Conservation (phyloP, 2,113 vertebrate species). For the Anarrhichthys ocellatus region DNA sequence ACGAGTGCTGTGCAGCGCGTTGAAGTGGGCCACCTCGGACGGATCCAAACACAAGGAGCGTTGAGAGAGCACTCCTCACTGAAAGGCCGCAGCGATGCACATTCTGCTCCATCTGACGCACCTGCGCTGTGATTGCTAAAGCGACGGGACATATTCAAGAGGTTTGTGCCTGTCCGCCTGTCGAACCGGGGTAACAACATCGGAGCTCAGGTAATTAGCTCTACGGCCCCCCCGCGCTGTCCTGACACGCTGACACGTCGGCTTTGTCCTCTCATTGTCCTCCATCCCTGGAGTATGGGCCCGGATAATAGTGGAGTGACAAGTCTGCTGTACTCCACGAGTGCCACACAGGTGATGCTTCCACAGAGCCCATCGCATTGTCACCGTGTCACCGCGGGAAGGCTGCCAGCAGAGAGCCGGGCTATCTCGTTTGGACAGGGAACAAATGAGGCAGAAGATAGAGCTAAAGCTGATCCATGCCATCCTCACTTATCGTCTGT, state of each 20-base stretch:
- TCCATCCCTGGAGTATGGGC: constrained; percentile 21
- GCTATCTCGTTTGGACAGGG: constrained; percentile 68
- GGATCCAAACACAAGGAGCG: constrained; percentile 31
- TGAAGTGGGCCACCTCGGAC: constrained; percentile 58
- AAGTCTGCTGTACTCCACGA: constrained; percentile 4
- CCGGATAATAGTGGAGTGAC: constrained; percentile 53
- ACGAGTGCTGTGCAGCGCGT: constrained; percentile 34
- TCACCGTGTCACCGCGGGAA: constrained; percentile 48
- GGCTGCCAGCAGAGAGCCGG: constrained; percentile 56
- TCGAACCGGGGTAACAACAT: background rate
- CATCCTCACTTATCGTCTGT: constrained; percentile 58
- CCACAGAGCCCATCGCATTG: constrained; percentile 41
- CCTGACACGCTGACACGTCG: constrained; percentile 8
- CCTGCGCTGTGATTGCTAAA: background rate
- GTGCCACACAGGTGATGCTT: constrained; percentile 52
- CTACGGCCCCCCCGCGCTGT: background rate
- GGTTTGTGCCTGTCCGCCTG: constrained; percentile 40
- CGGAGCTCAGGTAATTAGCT: constrained; percentile 31
- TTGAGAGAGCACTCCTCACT: constrained; percentile 32
- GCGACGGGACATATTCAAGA: constrained; percentile 28
- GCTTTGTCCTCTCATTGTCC: constrained; percentile 61
- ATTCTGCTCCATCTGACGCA: constrained; percentile 4
- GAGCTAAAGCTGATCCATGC: constrained; percentile 45
- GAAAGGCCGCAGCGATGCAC: constrained; percentile 15
- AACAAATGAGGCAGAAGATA: constrained; percentile 68